phyloP scores from a whole-genome alignment of 2,888 invertebrate species.

The Myopa testacea region DNA sequence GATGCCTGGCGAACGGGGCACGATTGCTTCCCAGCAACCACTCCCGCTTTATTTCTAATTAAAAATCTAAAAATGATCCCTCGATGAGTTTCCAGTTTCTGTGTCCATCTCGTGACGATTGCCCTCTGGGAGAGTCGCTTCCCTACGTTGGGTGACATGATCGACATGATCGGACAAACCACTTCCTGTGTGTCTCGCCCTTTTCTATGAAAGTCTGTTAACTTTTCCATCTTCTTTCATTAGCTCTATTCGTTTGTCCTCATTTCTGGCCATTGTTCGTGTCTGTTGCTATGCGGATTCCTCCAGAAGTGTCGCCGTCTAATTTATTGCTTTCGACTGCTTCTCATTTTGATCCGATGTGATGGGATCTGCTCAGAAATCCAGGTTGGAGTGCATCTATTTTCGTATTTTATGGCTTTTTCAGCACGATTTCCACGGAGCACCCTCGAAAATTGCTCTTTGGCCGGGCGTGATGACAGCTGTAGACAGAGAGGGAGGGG shows the following conservation, averaged over 20 bases:
- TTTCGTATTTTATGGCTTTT: constrained; percentile 6
- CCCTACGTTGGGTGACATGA: too few relatives aligned
- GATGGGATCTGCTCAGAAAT: constrained; percentile 27
- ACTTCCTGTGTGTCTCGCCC: constrained; percentile 28
- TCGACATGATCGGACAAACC: constrained; percentile 15
- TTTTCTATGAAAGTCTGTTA: neutral
- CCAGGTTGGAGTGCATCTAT: constrained; percentile 8
- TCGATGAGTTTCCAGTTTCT: constrained; percentile 5
- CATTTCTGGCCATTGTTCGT: neutral
- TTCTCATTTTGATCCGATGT: constrained; percentile 53
- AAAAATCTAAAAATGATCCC: constrained; percentile 15
- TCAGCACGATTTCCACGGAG: too few relatives aligned
- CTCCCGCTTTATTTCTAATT: neutral
- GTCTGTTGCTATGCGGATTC: neutral
- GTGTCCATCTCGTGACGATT: neutral
- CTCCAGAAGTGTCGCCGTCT: constrained; percentile 10
- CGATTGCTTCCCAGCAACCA: constrained; percentile 19
- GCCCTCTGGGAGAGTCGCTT: neutral
- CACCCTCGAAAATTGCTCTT: too few relatives aligned
- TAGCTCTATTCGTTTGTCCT: neutral
- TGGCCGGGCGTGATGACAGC: too few relatives aligned
- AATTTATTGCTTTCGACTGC: constrained; percentile 54
- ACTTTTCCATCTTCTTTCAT: neutral
- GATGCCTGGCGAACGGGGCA: neutral
- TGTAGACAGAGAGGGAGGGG: too few relatives aligned